Evolutionary conservation across 2,888 invertebrate species (phyloP).

Genomic region (Sepioteuthis lessoniana): DNA sequence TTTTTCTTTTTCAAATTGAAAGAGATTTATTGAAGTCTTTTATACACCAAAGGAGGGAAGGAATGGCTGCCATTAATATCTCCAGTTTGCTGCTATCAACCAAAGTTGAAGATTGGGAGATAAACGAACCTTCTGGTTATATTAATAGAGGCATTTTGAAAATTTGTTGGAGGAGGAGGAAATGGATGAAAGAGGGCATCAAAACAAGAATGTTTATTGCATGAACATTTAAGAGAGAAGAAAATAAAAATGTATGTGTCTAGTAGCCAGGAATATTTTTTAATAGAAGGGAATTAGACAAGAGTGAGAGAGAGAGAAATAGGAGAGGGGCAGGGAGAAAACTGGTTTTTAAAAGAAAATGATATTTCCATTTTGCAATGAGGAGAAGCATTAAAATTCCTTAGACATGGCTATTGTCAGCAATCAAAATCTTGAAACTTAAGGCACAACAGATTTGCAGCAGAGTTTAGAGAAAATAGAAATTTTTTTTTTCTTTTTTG

Average conservation of each 20-base stretch:
- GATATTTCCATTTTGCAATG: neutral
- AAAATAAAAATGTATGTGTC: neutral
- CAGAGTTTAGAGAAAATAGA: neutral
- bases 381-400: neutral
- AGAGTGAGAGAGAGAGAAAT: neutral
- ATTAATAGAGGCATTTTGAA: neutral
- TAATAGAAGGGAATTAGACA: neutral
- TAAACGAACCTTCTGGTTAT: neutral
- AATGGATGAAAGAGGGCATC: too few species aligned
- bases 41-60: neutral
- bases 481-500: neutral
- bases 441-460: slow-evolving; percentile 33
- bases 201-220: neutral
- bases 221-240: neutral
- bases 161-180: neutral
- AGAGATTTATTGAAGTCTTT: neutral
- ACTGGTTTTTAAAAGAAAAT: neutral
- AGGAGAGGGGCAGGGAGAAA: neutral
- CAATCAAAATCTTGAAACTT: neutral
- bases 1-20: neutral
- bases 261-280: neutral
- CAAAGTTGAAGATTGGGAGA: neutral
- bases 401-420: neutral
- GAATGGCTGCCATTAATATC: neutral
- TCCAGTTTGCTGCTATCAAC: neutral